These are phyloP conservation scores for Pholis gunnellus DNA, from an alignment of 2,113 vertebrate species.

Conservation along the genomic window DNA sequence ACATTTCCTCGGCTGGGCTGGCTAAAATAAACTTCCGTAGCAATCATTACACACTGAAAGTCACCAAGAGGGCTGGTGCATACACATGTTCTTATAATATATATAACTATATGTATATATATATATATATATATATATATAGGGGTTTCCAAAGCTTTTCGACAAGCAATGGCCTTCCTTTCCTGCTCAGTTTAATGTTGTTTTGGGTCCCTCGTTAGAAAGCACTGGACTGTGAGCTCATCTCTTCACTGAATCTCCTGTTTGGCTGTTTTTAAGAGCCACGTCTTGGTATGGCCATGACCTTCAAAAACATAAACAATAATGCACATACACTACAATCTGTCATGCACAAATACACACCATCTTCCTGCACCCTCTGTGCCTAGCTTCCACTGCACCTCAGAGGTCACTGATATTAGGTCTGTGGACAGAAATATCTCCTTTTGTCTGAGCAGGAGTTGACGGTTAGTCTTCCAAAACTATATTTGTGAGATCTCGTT, in stretches of 20 bases:
- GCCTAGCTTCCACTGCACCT: background rate
- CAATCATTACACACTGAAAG: slow-evolving; percentile 14
- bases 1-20: slow-evolving; percentile 25
- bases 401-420: slow-evolving; percentile 64
- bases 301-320: slow-evolving; percentile 36
- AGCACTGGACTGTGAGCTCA: slow-evolving; percentile 18
- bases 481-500: slow-evolving; percentile 79
- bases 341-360: slow-evolving; percentile 21
- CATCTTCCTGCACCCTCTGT: background rate
- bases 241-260: slow-evolving; percentile 3
- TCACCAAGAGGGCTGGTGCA: slow-evolving; percentile 12
- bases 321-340: slow-evolving; percentile 9
- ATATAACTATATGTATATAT: too few species aligned
- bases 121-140: background rate
- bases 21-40: slow-evolving; percentile 13
- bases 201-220: slow-evolving; percentile 21
- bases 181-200: background rate
- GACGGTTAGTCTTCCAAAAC: slow-evolving; percentile 61
- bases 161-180: slow-evolving; percentile 16
- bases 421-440: slow-evolving; percentile 66
- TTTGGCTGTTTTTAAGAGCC: slow-evolving; percentile 8
- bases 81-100: too few species aligned
- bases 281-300: slow-evolving; percentile 26
- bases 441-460: slow-evolving; percentile 50
- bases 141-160: background rate